A percentile compares a stretch with the other conserved stretches of the same genome.
Conservation (phyloP, 2,797 vertebrate genomes). For the Parauchenoglanis punctatus region DNA sequence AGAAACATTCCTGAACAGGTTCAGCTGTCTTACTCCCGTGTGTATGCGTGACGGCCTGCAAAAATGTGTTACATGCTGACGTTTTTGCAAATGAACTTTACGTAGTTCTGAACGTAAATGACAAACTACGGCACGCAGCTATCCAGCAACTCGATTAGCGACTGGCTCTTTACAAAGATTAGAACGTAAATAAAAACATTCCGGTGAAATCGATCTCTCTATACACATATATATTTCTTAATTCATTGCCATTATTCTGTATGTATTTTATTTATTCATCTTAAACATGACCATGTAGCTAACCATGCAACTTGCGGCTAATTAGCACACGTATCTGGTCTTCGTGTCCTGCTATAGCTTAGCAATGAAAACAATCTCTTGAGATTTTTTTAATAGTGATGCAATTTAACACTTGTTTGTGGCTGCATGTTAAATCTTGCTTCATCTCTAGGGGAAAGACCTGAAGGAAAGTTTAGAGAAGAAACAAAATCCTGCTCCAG, state of each 20-base stretch:
- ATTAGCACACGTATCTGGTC: background rate
- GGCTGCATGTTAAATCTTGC: background rate
- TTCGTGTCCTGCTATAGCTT: background rate
- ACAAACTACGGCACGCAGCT: background rate
- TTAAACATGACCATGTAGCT: background rate
- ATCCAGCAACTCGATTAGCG: background rate
- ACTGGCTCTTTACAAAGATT: background rate
- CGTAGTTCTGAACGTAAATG: background rate
- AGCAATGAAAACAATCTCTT: too few relatives aligned
- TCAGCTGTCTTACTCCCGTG: background rate
- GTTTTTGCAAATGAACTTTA: background rate
- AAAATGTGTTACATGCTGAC: background rate
- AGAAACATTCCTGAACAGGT: slow-evolving; percentile 36
- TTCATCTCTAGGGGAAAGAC: slow-evolving; percentile 60
- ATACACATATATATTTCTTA: background rate
- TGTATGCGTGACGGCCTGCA: too few relatives aligned
- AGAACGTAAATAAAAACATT: background rate
- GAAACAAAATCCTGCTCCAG: slow-evolving; percentile 69
- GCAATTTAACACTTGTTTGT: background rate
- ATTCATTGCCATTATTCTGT: background rate
- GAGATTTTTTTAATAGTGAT: too few relatives aligned
- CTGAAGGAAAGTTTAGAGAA: slow-evolving; percentile 64
- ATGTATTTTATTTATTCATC: background rate
- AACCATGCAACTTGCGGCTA: background rate
- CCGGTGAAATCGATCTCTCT: background rate